Conservation (phyloP, 1,140 invertebrate species). For the Drosophila serrata region DNA sequence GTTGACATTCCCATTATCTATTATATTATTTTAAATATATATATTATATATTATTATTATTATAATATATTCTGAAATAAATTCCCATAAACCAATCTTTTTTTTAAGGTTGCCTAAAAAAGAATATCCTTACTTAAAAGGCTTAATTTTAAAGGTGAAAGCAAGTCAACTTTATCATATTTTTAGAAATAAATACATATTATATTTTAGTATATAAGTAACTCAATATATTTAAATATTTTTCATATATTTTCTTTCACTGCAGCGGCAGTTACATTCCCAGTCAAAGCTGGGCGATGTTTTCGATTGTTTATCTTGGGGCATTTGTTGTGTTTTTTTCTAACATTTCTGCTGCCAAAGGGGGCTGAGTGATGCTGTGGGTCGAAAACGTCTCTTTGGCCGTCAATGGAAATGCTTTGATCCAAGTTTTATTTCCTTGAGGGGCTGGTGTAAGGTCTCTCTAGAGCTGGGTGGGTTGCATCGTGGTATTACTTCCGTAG, state of each 20-base stretch:
- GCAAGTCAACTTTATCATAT: no score
- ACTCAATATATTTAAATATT: neutral
- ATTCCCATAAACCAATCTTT: neutral
- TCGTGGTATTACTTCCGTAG: constrained; percentile 21
- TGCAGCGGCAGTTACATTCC: constrained; percentile 6
- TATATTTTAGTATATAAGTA: neutral
- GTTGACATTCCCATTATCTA: no score
- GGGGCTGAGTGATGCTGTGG: constrained; percentile 47
- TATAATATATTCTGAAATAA: no score
- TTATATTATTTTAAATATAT: no score
- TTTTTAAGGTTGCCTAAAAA: neutral
- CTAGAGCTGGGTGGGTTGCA: constrained; percentile 20
- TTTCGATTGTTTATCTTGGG: constrained; percentile 67
- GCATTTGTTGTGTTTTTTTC: constrained; percentile 36
- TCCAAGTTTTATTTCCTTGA: constrained; percentile 55
- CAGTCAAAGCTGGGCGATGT: constrained; percentile 32
- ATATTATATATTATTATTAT: no score
- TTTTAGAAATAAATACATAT: neutral
- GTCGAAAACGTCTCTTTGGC: constrained; percentile 25
- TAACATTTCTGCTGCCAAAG: constrained; percentile 32
- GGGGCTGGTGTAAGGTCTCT: constrained; percentile 6
- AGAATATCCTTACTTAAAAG: neutral
- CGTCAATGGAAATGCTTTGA: constrained; percentile 33
- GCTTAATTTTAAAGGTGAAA: neutral
- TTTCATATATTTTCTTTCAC: neutral